Base-by-base conservation (phyloP, 2,888 invertebrate genomes). In the Dascillus cervinus region DNA sequence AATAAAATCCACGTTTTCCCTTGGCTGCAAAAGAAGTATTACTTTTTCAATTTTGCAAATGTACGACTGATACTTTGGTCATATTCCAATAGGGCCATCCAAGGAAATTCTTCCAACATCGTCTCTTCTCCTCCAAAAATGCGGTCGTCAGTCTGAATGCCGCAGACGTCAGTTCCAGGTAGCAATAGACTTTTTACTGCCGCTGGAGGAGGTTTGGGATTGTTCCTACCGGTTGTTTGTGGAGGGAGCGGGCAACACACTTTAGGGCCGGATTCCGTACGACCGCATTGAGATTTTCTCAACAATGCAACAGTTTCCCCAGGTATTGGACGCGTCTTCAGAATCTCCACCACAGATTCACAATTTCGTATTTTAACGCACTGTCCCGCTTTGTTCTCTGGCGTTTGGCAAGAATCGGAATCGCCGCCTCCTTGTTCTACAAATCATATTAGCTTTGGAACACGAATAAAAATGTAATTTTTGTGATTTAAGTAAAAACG, bases 211-310 rank as follows among this genome's bases (percentile, higher is more conserved):
- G n/a, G 17, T 17, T 6, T 8, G 8, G 8, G 17, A 6, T 17
- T 17, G 17, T 17, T 17, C 4, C 17, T 8, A 17, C 8, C 8
- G 4, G 17, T 17, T 17, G 8, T 8, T 17, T 17, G 4, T 17
- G 4, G 4, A 8, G 17, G 5, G 5, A 17, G 17, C 17, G 58
- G 53, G 40, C 64, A 72, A 45, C 71, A 72, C 23, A 85, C 82
- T 59, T 71, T 70, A 1, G 83, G 81, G 4, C 67, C 49, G 28
- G 52, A 50, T 1, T 72, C 71, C 3, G 70, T 63, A 44, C 75
- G 77, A 0, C 84, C 82, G 49, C 87, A 86, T 42, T 79, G 77
- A 4, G 83, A 73, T 23, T 66, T 64, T 37, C 74, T 68, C 23
- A 87, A 62, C 41, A 72, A 73, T 8, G 60, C 53, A 0, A 68